Base-by-base conservation (phyloP, 2,797 vertebrate genomes). In the Antennarius maculatus region DNA sequence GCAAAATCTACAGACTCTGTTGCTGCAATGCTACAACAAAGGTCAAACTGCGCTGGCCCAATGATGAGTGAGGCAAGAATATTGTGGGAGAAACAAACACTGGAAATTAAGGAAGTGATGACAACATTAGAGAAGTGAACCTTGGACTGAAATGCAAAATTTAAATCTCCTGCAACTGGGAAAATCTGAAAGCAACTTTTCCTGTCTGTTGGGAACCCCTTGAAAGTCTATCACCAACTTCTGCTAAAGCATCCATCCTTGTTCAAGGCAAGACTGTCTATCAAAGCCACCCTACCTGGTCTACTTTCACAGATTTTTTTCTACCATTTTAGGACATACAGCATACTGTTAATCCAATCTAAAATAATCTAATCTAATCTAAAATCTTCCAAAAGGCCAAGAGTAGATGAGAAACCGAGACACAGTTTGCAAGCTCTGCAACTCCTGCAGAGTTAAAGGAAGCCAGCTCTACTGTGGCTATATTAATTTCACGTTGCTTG, bases 71-170 rank as follows among this genome's bases (percentile, higher is more conserved):
- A 42, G 29, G 14, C 10, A 42, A 27, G 28, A n/a, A 17, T 43
- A 23, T 50, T 2, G 42, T 53, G 9, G 66, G 68, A 27, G 14
- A 47, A n/a, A 39, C 6, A 14, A 3, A 41, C 17, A 42, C 46
- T 27, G 17, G 56, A 63, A 81, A 77, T 43, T 37, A 7, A 66
- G 69, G 72, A 73, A 51, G 16, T 4, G 6, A 34, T 69, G n/a
- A 29, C 3, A 41, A 66, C 43, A 72, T 81, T 54, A 62, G 62
- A 70, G 78, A 83, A 73, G 74, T 68, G 45, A 18, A 46, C 10
- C n/a, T 4, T 3, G 4, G 46, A 31, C 28, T 65, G 14, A 15
- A 46, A 18, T 17, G 34, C 16, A 18, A 54, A 7, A 47, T 39
- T 14, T 14, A 2, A 66, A 62, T 58, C 42, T 48, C 43, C 31